Base-by-base conservation (phyloP, 2,797 vertebrate genomes). In the Pogoniulus pusillus region DNA sequence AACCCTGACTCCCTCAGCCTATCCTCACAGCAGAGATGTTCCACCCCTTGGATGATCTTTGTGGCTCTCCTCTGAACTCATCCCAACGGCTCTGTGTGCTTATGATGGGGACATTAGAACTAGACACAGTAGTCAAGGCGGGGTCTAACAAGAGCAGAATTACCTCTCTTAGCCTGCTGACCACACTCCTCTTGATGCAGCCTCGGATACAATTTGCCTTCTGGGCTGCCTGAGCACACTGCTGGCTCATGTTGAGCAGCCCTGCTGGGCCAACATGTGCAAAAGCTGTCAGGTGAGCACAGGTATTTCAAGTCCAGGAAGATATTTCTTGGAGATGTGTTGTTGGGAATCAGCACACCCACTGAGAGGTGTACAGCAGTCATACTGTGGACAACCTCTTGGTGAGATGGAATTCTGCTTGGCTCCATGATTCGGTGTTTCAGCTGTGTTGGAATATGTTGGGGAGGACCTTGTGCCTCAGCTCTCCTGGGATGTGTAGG, bases 341-440 rank as follows among this genome's bases (percentile, higher is more conserved):
- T 19, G 18, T 32, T 30, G 39, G 3, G 9, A 20, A 53, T 2
- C 37, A 15, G 1, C 0, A 4, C 39, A 1, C 29, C 57, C 3
- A 2, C 83, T 30, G 62, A 65, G 37, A 58, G 66, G 51, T 3
- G 6, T 16, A 3, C 51, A 7, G 49, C 55, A 19, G 32, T 12
- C 3, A 10, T 39, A 4, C 8, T 26, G 29, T 12, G 68, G 24
- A 5, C 18, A 16, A 16, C 5, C 23, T 43, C 32, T 27, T 3
- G 3, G 16, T 10, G 54, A 60, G 71, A 5, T 0, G 59, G 26
- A 66, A 51, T 15, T 80, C 32, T 37, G 53, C 16, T 71, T 1
- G 1, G 2, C 7, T 11, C 57, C 0, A 0, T 45, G 9, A 58
- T 22, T 26, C 0, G 19, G 43, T 63, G n/a, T 12, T 58, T 22